Evolutionary conservation across 2,888 invertebrate genomes (phyloP), one percentile per base, ranked within the genome.

Genomic region (Hyles lineata): DNA sequence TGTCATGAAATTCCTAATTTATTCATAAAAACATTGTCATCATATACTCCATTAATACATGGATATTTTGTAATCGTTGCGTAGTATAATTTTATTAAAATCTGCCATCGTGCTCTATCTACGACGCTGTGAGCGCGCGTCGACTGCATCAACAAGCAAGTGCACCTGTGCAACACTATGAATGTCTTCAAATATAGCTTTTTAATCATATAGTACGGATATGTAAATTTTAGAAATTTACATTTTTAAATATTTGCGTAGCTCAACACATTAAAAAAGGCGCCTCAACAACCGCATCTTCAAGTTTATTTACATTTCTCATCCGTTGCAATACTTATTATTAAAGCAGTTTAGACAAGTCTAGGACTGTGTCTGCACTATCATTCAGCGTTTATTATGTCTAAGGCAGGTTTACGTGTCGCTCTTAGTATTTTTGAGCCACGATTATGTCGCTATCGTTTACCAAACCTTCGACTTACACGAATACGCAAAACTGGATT

Each of bases 401-500:
- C 19, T n/a, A 7, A 32, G 19, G 19, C 4, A 21, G 63, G 21
- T 23, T 2, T 15, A 5, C n/a, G 35, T n/a, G 15, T 17, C 43
- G 50, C 67, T 50, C 17, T 43, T 7, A 55, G 50, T 62, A 32
- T 19, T 35, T 9, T 17, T 50, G 15, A 23, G 5, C 50, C 17
- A 4, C 19, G 23, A 67, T 67, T 23, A 50, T 60, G 60, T 67
- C 17, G 21, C 67, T 67, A 67, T 67, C 55, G 55, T 1, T 2
- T n/a, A 6, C n/a, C n/a, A n/a, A 55, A n/a, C 67, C 17, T 50
- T 62, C 62, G 43, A 50, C 43, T 67, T 67, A 50, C 17, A 7
- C 23, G 25, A 67, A 67, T 67, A 67, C 67, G 32, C 9, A 17
- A 15, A 21, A 50, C 25, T 23, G 50, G 67, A 67, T 50, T 67